Percentiles rank a stretch among this genome's conserved stretches.
These are phyloP conservation scores for Ericerus pela DNA, from an alignment of 1,140 invertebrate species.

Conservation along the genomic window DNA sequence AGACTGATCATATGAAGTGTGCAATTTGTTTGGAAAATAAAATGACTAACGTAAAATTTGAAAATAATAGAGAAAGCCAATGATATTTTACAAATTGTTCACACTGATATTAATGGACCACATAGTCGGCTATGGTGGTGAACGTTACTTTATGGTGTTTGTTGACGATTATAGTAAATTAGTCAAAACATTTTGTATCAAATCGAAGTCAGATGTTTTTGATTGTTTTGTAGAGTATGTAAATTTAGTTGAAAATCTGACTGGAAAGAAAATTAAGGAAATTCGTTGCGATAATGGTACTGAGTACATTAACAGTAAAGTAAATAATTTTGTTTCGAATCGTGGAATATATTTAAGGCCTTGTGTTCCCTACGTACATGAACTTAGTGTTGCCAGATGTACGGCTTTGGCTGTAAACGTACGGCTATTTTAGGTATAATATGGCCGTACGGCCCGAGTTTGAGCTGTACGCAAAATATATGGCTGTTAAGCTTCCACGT, in stretches of 20 bases:
- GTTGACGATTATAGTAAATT: constrained; percentile 27
- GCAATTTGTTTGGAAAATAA: constrained; percentile 20
- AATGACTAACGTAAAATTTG: constrained; percentile 18
- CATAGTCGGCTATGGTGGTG: constrained; percentile 16
- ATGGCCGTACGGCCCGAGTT: too few relatives aligned
- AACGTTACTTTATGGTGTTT: constrained; percentile 24
- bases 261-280: constrained; percentile 7
- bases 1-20: constrained; percentile 17
- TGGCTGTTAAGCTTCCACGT: too few relatives aligned
- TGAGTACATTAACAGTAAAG: constrained; percentile 15
- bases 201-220: constrained; percentile 23
- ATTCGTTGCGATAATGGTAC: constrained; percentile 17
- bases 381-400: too few relatives aligned
- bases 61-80: constrained; percentile 13
- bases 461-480: too few relatives aligned
- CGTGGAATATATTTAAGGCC: too few relatives aligned
- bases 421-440: too few relatives aligned
- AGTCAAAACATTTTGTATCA: constrained; percentile 17
- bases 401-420: too few relatives aligned
- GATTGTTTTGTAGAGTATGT: constrained; percentile 21
- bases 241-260: neutral
- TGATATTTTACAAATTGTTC: constrained; percentile 22
- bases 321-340: neutral
- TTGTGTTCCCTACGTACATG: neutral
- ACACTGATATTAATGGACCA: constrained; percentile 22